phyloP scores from a whole-genome alignment of 2,888 invertebrate species.

The Chrysotoxum bicinctum region DNA sequence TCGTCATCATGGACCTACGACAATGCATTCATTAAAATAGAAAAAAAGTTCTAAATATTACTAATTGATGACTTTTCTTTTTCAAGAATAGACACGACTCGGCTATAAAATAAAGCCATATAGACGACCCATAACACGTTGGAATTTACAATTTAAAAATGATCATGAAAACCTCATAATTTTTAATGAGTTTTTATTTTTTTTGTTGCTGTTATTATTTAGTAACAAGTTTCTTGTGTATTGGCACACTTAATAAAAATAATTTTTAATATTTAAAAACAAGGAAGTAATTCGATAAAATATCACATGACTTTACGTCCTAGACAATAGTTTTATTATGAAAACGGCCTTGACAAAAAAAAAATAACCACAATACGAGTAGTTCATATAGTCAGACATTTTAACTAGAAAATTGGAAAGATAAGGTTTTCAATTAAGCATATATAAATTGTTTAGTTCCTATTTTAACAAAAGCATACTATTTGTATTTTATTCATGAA shows the following conservation, averaged over 20 bases:
- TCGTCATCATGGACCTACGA: conserved; percentile 9
- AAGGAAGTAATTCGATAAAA: not conserved
- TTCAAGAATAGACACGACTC: not conserved
- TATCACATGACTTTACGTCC: not conserved
- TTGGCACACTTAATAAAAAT: not conserved
- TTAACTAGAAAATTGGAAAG: too few relatives aligned
- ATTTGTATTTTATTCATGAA: too few relatives aligned
- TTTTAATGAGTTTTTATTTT: not conserved
- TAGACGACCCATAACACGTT: conserved; percentile 13
- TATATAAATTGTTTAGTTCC: too few relatives aligned
- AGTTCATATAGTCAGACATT: too few relatives aligned
- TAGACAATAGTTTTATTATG: not conserved
- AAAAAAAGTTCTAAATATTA: not conserved
- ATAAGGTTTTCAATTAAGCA: too few relatives aligned
- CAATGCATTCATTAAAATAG: conserved; percentile 13
- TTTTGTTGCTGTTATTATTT: not conserved
- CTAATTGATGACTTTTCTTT: not conserved
- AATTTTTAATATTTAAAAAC: not conserved
- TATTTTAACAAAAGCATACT: too few relatives aligned
- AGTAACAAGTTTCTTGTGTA: not conserved
- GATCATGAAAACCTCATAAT: conserved; percentile 12
- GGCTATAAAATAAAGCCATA: conserved; percentile 18
- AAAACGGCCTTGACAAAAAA: not conserved
- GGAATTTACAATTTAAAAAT: conserved; percentile 25
- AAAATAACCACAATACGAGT: not conserved